These are phyloP conservation scores for Gryllus bimaculatus DNA, from an alignment of 1,140 invertebrate species.

Conservation along the genomic window DNA sequence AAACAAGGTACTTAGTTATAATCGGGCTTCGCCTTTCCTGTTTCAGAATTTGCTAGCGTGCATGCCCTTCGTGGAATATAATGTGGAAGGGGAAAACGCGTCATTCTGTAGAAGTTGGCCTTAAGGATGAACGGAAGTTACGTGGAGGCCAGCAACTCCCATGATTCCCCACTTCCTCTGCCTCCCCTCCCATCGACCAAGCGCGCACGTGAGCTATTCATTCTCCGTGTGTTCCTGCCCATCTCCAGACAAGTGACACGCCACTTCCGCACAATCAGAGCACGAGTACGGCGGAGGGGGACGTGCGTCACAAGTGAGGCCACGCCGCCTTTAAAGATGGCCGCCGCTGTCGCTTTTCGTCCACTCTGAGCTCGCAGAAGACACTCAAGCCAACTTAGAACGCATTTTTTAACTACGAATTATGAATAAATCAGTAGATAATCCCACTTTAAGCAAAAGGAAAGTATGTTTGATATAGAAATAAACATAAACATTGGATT, in stretches of 20 bases:
- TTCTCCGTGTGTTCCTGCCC: background rate
- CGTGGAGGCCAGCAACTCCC: background rate
- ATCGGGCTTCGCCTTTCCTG: background rate
- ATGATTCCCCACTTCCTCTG: background rate
- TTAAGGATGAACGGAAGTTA: slow-evolving; percentile 4
- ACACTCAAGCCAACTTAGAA: too few relatives aligned
- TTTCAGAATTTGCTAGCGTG: background rate
- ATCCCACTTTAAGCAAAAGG: too few relatives aligned
- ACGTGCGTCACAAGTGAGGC: too few relatives aligned
- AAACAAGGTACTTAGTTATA: background rate
- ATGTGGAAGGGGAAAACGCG: background rate
- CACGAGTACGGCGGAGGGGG: too few relatives aligned
- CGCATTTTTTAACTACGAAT: too few relatives aligned
- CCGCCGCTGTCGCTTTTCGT: too few relatives aligned
- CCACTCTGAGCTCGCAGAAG: too few relatives aligned
- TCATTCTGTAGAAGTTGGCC: background rate
- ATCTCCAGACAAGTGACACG: background rate
- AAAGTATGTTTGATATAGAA: too few relatives aligned
- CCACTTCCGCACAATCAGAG: background rate
- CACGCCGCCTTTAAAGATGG: too few relatives aligned
- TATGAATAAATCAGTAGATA: too few relatives aligned
- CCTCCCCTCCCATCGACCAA: background rate
- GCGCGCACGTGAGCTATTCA: background rate
- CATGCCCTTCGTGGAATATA: background rate
- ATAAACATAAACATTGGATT: too few relatives aligned